Evolutionary conservation across 1,140 invertebrate species (phyloP), one percentile per base, ranked within the genome.

Genomic region (Whitmania pigra): DNA sequence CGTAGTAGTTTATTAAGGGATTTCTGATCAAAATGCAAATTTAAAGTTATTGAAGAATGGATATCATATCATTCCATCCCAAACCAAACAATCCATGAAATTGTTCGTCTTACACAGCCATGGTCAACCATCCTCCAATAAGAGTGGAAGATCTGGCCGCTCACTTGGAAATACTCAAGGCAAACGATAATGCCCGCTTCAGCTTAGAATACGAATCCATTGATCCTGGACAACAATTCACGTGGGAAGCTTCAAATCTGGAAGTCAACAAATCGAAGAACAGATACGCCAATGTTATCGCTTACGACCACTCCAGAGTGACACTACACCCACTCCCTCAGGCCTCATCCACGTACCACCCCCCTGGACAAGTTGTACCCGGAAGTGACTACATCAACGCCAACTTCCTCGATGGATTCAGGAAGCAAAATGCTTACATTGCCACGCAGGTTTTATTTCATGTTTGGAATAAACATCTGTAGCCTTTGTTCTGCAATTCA

Each of bases 221-320:
- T 73, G 96, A 99, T 81, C 94, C 96, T 6, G 95, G 94, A 0
- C 95, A 99, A 78, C 95, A 99, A 81, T 99, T 99, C 80, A 98
- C 95, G 1, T 99, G 97, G 97, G 95, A 99, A 80, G 92, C 97
- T 82, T 97, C 94, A 0, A 97, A 93, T 79, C 87, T 94, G 86
- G 94, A 98, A 80, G 88, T 95, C 0, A 99, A 99, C 80, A 97
- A 97, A 78, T 91, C 93, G 0, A 99, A 99, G 82, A 99, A 99
- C 84, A 88, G 97, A 49, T 98, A 98, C 81, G 96, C 96, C 9
- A 99, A 99, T 81, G 96, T 99, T 0, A 96, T 98, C 20, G 94
- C 97, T 0, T 99, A 71, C 57, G 71, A 71, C 55, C 71, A 71
- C 31, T 60, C 94, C 22, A 86, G 97, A 20, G 96, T 99, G 0